Percentiles rank a stretch among this genome's conserved stretches.
These are phyloP conservation scores for Pseudomyrmex flavicornis DNA, from an alignment of 1,140 invertebrate genomes.

Conservation along the genomic window DNA sequence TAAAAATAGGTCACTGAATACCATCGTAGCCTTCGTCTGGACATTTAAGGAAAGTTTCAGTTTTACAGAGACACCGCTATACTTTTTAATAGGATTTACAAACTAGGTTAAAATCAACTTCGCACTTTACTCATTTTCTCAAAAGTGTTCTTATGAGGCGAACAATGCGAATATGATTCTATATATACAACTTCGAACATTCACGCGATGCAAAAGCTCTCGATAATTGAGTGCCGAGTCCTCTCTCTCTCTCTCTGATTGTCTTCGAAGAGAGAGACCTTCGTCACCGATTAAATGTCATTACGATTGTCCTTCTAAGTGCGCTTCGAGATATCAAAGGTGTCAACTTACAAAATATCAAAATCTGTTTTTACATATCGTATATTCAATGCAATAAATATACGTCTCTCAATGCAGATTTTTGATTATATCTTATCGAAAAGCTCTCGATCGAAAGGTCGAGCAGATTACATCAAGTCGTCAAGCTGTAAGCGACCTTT, in stretches of 20 bases:
- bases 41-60: slow-evolving; percentile 57
- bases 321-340: background rate
- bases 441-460: background rate
- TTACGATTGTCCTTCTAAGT: background rate
- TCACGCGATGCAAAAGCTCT: background rate
- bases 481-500: background rate
- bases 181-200: background rate
- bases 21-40: slow-evolving; percentile 5
- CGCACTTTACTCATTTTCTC: slow-evolving; percentile 37
- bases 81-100: slow-evolving; percentile 62
- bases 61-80: slow-evolving; percentile 39
- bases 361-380: background rate
- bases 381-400: background rate
- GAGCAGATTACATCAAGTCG: slow-evolving; percentile 3
- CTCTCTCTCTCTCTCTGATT: background rate
- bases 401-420: background rate
- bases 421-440: background rate
- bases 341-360: background rate
- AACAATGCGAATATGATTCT: slow-evolving; percentile 28
- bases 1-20: slow-evolving; percentile 59
- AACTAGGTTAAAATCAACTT: slow-evolving; percentile 61
- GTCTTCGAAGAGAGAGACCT: background rate
- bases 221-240: background rate
- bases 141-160: slow-evolving; percentile 14
- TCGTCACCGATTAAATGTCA: background rate